Percentiles rank a stretch among this genome's conserved stretches.
These are phyloP conservation scores for Proisotoma minuta DNA, from an alignment of 2,888 invertebrate species.

Conservation along the genomic window DNA sequence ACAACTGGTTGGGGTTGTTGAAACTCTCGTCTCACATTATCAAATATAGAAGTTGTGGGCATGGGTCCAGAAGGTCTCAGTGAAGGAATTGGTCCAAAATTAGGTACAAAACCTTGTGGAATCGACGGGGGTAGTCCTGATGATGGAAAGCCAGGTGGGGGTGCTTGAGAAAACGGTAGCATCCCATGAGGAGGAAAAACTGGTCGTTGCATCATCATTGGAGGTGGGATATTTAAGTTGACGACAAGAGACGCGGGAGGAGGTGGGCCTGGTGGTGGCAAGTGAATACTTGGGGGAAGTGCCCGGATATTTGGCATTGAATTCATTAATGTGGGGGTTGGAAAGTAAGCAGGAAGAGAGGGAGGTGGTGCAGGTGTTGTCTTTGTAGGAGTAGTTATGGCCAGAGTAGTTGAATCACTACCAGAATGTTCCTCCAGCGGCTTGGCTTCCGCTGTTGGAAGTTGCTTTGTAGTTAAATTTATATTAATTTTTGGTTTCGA, in stretches of 20 bases:
- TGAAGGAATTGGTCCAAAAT: neutral
- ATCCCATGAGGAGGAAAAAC: neutral
- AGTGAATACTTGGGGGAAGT: no score
- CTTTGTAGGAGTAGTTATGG: constrained; percentile 6
- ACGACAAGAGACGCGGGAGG: constrained; percentile 25
- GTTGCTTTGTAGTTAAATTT: constrained; percentile 35
- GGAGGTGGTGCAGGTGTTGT: constrained; percentile 12
- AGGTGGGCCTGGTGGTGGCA: constrained; percentile 8
- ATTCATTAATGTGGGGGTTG: constrained; percentile 24
- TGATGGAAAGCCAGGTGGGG: constrained; percentile 20
- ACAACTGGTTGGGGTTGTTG: no score
- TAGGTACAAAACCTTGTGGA: neutral
- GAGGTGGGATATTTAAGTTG: constrained; percentile 42
- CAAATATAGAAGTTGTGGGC: neutral
- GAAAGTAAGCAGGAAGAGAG: constrained; percentile 23
- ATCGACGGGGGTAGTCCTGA: constrained; percentile 10
- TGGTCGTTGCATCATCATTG: constrained; percentile 16
- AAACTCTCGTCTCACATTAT: neutral
- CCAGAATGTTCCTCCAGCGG: neutral
- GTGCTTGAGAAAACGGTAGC: constrained; percentile 5
- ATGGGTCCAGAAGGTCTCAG: neutral
- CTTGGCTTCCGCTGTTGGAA: constrained; percentile 10
- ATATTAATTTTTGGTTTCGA: constrained; percentile 43
- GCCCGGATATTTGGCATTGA: constrained; percentile 7
- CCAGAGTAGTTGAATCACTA: neutral